phyloP scores from a whole-genome alignment of 2,113 vertebrate species.

The Syrmaticus mikado region DNA sequence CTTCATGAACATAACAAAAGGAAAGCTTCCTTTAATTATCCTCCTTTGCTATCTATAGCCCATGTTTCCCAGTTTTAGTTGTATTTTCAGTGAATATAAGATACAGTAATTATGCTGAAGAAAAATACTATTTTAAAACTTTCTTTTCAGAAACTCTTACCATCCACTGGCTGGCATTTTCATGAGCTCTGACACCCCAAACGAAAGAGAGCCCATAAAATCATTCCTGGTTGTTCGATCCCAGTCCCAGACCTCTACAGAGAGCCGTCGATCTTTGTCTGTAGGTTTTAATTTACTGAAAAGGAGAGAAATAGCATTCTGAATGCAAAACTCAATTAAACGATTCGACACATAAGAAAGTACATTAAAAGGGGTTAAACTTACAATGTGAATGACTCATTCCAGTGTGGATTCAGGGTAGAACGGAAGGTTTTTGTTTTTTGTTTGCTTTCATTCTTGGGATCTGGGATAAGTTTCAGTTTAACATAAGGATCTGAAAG shows the following conservation, averaged over 20 bases:
- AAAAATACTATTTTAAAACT: background rate
- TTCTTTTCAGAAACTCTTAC: constrained; percentile 73
- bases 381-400: constrained; percentile 95
- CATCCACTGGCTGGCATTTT: constrained; percentile 91
- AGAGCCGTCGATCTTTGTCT: constrained; percentile 94
- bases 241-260: constrained; percentile 97
- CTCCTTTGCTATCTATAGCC: background rate
- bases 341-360: background rate
- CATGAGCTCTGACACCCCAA: constrained; percentile 95
- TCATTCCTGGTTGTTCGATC: constrained; percentile 95
- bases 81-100: background rate
- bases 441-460: constrained; percentile 96
- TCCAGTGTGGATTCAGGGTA: constrained; percentile 95
- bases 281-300: constrained; percentile 90
- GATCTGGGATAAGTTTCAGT: constrained; percentile 96
- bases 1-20: background rate
- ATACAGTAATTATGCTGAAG: background rate
- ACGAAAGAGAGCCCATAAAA: constrained; percentile 98
- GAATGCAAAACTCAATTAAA: background rate
- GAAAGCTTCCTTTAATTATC: background rate
- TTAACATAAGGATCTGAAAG: constrained; percentile 97
- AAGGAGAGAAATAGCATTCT: background rate
- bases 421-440: constrained; percentile 98
- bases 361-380: constrained; percentile 34
- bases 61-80: background rate